These are phyloP conservation scores for Galaxias olidus DNA, from an alignment of 2,797 vertebrate species.

Conservation along the genomic window DNA sequence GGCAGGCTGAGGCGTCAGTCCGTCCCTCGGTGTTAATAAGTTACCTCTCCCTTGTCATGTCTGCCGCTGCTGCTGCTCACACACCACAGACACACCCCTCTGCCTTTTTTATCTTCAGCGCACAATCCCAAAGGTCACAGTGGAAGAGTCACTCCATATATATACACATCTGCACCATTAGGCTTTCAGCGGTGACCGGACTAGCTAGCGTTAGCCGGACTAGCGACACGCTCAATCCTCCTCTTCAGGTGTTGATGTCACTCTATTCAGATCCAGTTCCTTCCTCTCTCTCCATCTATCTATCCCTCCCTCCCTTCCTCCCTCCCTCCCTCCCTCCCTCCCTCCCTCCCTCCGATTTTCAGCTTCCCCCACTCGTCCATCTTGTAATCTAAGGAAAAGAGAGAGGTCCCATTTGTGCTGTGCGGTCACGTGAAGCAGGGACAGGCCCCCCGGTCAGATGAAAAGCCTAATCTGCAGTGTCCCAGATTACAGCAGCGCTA, in stretches of 20 bases:
- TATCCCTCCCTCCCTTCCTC: conserved; percentile 13
- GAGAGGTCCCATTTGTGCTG: conserved; percentile 56
- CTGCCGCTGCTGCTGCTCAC: conserved; percentile 24
- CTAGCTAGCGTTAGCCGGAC: background rate
- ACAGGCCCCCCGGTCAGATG: conserved; percentile 47
- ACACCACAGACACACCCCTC: conserved; percentile 24
- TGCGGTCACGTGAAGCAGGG: conserved; percentile 54
- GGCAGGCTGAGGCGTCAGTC: conserved; percentile 16
- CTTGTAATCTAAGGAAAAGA: conserved; percentile 47
- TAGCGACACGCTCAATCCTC: background rate
- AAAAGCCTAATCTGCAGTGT: conserved; percentile 77
- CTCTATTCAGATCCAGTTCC: conserved; percentile 33
- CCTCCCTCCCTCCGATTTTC: conserved; percentile 24
- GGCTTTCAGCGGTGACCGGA: background rate
- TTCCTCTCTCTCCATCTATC: conserved; percentile 7
- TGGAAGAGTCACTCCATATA: conserved; percentile 41
- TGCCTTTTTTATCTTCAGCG: conserved; percentile 28
- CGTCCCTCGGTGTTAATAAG: conserved; percentile 63
- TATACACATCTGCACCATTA: conserved; percentile 14
- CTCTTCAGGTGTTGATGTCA: conserved; percentile 21
- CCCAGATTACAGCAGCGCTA: conserved; percentile 77
- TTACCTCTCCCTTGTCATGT: conserved; percentile 53
- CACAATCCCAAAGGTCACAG: conserved; percentile 59
- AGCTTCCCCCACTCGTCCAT: conserved; percentile 28
- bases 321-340: conserved; percentile 38